Evolutionary conservation across 2,888 invertebrate species (phyloP), one percentile per base, ranked within the genome.

Genomic region (Campoplex capitator): DNA sequence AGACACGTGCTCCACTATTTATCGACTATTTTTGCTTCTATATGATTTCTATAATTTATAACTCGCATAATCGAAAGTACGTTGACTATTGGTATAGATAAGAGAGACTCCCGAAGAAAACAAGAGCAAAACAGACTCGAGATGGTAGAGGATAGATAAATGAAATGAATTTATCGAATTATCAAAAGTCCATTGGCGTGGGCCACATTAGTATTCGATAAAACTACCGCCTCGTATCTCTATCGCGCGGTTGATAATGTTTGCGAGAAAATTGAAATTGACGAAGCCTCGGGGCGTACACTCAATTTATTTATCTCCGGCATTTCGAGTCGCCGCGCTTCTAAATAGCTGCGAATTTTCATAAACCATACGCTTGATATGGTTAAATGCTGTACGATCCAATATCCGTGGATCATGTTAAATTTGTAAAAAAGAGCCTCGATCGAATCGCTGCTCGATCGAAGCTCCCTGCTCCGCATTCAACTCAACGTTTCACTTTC

Each of bases 121-220:
- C 75, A 42, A 76, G 68, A 76, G 58, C 38, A 32, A 35, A 73
- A 67, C 51, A 58, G 70, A 62, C 28, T 38, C 18, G 54, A 23
- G 23, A 9, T 70, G 23, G 23, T 23, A 23, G 23, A 16, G 11
- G 23, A 35, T n/a, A 42, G 38, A 80, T 71, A 68, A 62, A 68
- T 62, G 58, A 75, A 42, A 42, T 42, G 67, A 78, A 70, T 82
- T 85, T 75, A 56, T 65, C 65, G 13, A 56, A 56, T 42, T 32
- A 65, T 35, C 56, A 11, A 54, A 67, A 65, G 51, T 54, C 65
- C 54, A 77, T 81, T 23, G n/a, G 45, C 32, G 3, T 38, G 6
- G 6, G 38, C 58, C 8, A 16, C 35, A 51, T 35, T 35, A 56
- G 11, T 35, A 65, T 23, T 82, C 45, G 67, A 80, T 76, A 58